Conservation (phyloP, 2,888 invertebrate genomes). For the Drosophila mettleri region DNA sequence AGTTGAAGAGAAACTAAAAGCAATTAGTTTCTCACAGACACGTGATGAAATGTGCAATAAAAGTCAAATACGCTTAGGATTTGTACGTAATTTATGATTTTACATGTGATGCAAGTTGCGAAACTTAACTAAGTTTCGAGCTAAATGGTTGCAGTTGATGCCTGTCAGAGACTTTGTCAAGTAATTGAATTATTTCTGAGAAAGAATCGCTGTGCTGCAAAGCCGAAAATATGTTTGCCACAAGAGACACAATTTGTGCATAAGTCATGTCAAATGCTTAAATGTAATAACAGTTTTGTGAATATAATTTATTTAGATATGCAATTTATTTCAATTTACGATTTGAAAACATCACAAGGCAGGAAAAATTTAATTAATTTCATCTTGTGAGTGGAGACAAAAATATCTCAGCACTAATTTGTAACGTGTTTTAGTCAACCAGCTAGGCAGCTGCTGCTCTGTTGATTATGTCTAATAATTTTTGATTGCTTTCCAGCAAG, state of each 20-base stretch:
- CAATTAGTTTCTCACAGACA: neutral
- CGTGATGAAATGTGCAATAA: neutral
- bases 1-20: neutral
- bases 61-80: neutral
- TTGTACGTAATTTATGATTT: neutral
- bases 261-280: conserved; percentile 2
- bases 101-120: neutral
- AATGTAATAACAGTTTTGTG: conserved; percentile 30
- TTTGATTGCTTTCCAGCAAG: conserved; percentile 29
- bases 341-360: conserved; percentile 15
- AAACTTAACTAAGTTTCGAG: neutral
- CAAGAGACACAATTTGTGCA: neutral
- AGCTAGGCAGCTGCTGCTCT: conserved; percentile 4
- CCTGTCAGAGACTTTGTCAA: conserved; percentile 5
- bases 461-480: conserved; percentile 50
- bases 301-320: conserved; percentile 30
- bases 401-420: conserved; percentile 38
- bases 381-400: conserved; percentile 9
- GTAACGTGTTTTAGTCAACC: neutral
- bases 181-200: neutral
- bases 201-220: neutral
- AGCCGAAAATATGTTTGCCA: neutral
- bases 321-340: conserved; percentile 30
- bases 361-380: conserved; percentile 50
- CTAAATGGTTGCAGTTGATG: neutral